These are phyloP conservation scores for Martes flavigula DNA, from an alignment of 2,797 vertebrate species.

Conservation along the genomic window DNA sequence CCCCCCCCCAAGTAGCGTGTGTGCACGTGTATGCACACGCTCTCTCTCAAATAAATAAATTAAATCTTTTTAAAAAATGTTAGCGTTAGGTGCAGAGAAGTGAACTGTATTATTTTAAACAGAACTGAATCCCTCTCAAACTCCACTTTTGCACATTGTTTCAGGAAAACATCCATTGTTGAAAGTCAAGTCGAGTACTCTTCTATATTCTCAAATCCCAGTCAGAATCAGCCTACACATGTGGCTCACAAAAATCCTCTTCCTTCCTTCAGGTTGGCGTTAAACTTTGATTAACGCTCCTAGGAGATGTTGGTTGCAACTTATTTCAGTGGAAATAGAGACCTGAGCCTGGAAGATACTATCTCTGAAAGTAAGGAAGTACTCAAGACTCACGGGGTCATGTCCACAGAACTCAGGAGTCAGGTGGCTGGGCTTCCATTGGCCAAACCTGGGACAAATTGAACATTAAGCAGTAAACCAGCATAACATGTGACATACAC, in stretches of 20 bases:
- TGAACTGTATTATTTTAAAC: not conserved
- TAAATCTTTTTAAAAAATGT: not conserved
- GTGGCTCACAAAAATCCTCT: not conserved
- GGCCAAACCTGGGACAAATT: not conserved
- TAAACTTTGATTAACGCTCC: not conserved
- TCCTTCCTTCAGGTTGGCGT: not conserved
- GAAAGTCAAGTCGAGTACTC: not conserved
- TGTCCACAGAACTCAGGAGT: not conserved
- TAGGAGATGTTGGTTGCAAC: not conserved
- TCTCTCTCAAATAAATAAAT: not conserved
- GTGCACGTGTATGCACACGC: not conserved
- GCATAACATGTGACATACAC: not conserved
- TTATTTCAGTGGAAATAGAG: not conserved
- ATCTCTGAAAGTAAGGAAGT: not conserved
- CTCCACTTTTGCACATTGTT: not conserved
- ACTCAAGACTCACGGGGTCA: not conserved
- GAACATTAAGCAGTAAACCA: not conserved
- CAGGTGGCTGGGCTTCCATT: not conserved
- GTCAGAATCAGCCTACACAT: not conserved
- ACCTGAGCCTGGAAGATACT: not conserved
- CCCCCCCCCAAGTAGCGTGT: not conserved
- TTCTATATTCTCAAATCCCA: not conserved
- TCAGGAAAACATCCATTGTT: not conserved
- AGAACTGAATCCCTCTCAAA: not conserved
- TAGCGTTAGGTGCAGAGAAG: not conserved